Percentiles rank a stretch among this genome's conserved stretches.
These are phyloP conservation scores for Hetaerina americana DNA, from an alignment of 1,140 invertebrate genomes.

Conservation along the genomic window DNA sequence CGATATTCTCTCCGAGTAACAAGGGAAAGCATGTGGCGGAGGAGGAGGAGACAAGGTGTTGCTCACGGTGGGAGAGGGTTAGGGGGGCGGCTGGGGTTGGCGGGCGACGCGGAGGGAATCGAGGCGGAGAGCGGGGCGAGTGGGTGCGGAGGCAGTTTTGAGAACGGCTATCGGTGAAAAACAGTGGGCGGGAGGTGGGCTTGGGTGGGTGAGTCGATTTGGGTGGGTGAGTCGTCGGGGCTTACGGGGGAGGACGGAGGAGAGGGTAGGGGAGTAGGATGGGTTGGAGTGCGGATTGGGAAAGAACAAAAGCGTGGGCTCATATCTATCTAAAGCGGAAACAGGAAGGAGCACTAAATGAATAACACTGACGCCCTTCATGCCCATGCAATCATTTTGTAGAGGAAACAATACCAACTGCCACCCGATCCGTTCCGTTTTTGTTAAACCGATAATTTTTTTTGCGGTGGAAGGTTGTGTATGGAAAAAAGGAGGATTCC, in stretches of 20 bases:
- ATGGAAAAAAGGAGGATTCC: no score
- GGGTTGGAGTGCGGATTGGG: no score
- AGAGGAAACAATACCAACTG: not conserved
- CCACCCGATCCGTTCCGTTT: not conserved
- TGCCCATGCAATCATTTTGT: not conserved
- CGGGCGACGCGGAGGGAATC: no score
- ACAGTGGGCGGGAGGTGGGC: not conserved
- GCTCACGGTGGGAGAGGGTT: no score
- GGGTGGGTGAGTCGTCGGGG: not conserved
- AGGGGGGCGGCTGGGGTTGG: no score
- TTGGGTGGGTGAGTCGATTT: no score
- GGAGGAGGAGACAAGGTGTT: no score
- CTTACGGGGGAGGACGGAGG: not conserved
- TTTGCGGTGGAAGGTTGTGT: not conserved
- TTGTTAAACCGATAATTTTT: not conserved
- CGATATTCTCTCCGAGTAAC: not conserved
- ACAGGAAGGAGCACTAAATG: not conserved
- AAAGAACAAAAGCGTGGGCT: no score
- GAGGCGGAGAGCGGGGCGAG: not conserved
- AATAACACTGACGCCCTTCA: not conserved
- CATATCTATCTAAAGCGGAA: not conserved
- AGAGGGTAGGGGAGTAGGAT: no score
- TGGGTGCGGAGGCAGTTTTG: not conserved
- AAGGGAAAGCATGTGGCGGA: no score
- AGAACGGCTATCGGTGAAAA: not conserved